Evolutionary conservation across 2,888 invertebrate species (phyloP).

Genomic region (Catocala sponsa): DNA sequence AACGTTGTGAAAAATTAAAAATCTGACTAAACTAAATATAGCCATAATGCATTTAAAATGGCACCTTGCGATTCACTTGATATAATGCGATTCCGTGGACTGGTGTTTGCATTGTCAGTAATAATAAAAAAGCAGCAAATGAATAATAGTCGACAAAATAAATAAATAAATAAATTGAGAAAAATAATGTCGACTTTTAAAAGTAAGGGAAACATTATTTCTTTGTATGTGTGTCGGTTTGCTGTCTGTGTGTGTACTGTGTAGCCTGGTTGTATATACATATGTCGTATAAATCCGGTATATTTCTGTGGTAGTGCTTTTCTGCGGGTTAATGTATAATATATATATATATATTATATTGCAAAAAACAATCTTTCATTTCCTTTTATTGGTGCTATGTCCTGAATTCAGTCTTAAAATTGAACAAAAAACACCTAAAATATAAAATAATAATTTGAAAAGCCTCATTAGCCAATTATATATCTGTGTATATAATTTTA

Average conservation of each 20-base stretch:
- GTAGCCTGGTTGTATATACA: conserved; percentile 27
- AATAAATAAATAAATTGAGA: conserved; percentile 40
- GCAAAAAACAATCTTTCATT: conserved; percentile 60
- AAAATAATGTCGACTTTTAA: conserved; percentile 52
- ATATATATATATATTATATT: conserved; percentile 41
- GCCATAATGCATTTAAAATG: conserved; percentile 81
- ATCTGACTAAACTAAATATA: conserved; percentile 79
- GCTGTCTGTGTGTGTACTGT: conserved; percentile 41
- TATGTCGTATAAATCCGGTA: conserved; percentile 53
- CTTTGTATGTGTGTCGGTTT: conserved; percentile 43
- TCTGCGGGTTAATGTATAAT: conserved; percentile 67
- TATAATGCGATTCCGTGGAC: conserved; percentile 61
- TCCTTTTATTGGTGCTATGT: conserved; percentile 79
- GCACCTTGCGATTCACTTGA: conserved; percentile 84
- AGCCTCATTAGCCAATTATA: conserved; percentile 87
- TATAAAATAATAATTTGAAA: conserved; percentile 78
- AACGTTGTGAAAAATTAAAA: conserved; percentile 67
- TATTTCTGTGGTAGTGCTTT: conserved; percentile 66
- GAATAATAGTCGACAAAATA: conserved; percentile 50
- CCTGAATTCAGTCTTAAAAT: conserved; percentile 83
- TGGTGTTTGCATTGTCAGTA: conserved; percentile 42
- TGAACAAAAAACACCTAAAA: conserved; percentile 76
- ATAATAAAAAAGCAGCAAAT: conserved; percentile 43
- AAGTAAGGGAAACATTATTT: conserved; percentile 33
- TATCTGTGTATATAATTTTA: conserved; percentile 80